Evolutionary conservation across 2,888 invertebrate genomes (phyloP), one percentile per base, ranked within the genome.

Genomic region (Desoria tigrina): DNA sequence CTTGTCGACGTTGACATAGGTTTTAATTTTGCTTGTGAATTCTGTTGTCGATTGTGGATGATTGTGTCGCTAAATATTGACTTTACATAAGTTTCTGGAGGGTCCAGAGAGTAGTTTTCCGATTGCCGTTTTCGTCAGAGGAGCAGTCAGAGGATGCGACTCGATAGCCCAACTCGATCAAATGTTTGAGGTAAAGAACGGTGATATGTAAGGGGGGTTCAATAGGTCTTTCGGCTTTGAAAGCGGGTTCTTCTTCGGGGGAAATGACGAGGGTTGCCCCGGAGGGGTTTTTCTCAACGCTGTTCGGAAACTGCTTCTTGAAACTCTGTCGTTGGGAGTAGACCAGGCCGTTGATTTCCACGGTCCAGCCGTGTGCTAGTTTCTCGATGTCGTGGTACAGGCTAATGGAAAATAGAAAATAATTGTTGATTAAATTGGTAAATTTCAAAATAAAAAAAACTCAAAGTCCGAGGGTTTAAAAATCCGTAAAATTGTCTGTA

Each of bases 311-410:
- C 18, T 64, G 49, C 26, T 54, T 66, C 51, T 65, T 68, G 39
- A 73, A 73, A 24, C 62, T 61, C 16, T 68, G 57, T 9, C 68
- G 42, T 59, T 73, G 70, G 2, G 70, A 70, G 45, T 73, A 73
- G n/a, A 72, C 45, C 1, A 73, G 61, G 9, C 72, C 72, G 37
- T 69, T 68, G 23, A 73, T 70, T 63, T 73, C 68, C 14, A 71
- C 66, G n/a, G 61, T 51, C 71, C 71, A 71, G 0, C 68, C 68
- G n/a, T n/a, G n/a, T n/a, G n/a, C n/a, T n/a, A n/a, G n/a, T 39
- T 65, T 61, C 2, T 50, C 49, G 0, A 53, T 55, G 23, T 65
- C 64, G 56, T 57, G 56, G 42, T 42, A 57, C 3, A 57, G 23
- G 3, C 56, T 57, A 9, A 16, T 4, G 32, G 11, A 32, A 32